These are phyloP conservation scores for Cetoscarus ocellatus DNA, from an alignment of 2,797 vertebrate genomes.

Conservation along the genomic window DNA sequence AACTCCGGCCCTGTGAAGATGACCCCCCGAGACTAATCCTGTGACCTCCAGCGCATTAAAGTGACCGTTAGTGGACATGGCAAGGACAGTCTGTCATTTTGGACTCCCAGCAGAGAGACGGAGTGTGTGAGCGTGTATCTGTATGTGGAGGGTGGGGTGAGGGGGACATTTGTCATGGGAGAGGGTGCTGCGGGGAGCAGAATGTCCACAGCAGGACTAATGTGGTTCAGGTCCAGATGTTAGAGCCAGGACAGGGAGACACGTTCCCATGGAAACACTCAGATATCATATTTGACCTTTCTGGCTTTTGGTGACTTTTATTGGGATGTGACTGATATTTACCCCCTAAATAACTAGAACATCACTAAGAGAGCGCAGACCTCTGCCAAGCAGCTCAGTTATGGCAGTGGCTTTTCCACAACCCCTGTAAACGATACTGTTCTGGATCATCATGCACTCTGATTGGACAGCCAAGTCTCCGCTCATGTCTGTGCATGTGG, in stretches of 20 bases:
- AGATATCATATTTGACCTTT: not conserved
- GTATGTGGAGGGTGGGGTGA: conserved; percentile 17
- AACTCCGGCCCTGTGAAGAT: conserved; percentile 76
- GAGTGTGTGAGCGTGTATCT: conserved; percentile 54
- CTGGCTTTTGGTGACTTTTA: too few species aligned
- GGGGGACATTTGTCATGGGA: conserved; percentile 26
- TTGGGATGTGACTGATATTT: too few species aligned
- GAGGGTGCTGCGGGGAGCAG: conserved; percentile 39
- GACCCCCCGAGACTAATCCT: conserved; percentile 82
- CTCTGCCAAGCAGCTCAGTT: too few species aligned
- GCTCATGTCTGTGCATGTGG: too few species aligned
- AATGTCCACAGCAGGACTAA: conserved; percentile 33
- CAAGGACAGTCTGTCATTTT: conserved; percentile 79
- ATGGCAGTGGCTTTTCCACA: too few species aligned
- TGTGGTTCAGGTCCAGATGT: conserved; percentile 36
- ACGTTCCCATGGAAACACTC: conserved; percentile 5
- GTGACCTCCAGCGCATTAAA: conserved; percentile 84
- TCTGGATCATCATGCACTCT: too few species aligned
- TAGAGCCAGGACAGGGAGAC: conserved; percentile 33
- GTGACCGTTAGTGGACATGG: conserved; percentile 84
- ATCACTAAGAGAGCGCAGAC: too few species aligned
- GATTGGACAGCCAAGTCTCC: too few species aligned
- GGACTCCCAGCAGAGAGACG: conserved; percentile 38
- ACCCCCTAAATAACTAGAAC: too few species aligned
- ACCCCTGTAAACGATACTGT: too few species aligned